Conservation (phyloP, 2,797 vertebrate genomes). For the Synaphobranchus kaupii region DNA sequence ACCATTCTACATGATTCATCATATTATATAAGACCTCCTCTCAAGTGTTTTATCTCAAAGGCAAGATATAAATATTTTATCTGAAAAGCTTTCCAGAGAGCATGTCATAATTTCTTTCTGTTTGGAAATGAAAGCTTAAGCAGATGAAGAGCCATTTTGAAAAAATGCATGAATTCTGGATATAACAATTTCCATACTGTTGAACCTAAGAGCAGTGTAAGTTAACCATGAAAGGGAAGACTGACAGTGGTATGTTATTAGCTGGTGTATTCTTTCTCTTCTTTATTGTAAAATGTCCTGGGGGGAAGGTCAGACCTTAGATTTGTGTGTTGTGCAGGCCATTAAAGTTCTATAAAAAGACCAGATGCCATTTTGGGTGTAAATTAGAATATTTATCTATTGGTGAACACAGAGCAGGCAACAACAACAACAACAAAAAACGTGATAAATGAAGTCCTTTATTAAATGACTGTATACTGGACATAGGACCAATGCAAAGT, state of each 20-base stretch:
- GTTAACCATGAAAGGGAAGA: not conserved
- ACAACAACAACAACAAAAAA: not conserved
- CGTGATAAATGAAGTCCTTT: slow-evolving; percentile 16
- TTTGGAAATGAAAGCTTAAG: not conserved
- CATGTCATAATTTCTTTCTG: not conserved
- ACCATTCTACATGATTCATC: not conserved
- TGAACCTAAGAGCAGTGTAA: not conserved
- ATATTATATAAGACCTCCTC: not conserved
- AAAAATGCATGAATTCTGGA: no score
- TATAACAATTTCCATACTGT: no score
- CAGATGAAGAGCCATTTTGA: not conserved
- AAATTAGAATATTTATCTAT: not conserved
- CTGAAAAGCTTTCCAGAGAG: not conserved
- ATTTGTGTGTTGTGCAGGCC: not conserved
- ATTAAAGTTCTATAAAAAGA: not conserved
- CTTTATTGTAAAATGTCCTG: not conserved
- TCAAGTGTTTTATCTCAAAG: no score
- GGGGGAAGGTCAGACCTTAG: no score
- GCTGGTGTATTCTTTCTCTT: not conserved
- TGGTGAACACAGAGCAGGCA: not conserved
- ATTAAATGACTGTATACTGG: slow-evolving; percentile 16
- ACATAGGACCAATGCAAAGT: slow-evolving; percentile 5
- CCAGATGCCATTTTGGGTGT: not conserved
- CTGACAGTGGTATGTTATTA: not conserved
- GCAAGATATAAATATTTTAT: not conserved